Evolutionary conservation across 2,797 vertebrate species (phyloP), one percentile per base, ranked within the genome.

Genomic region (Salarias fasciatus): DNA sequence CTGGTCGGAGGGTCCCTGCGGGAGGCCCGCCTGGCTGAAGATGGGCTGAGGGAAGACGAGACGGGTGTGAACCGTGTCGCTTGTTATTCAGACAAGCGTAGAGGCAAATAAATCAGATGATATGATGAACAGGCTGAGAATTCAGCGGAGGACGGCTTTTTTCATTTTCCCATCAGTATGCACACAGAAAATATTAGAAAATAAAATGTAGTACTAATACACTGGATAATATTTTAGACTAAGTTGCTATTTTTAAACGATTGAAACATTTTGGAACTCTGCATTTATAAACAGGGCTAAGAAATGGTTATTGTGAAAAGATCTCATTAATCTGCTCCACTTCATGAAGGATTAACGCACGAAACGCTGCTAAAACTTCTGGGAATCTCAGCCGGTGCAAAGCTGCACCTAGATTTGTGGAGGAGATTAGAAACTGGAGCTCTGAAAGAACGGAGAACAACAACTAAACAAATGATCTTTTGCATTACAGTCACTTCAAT

Each of bases 1-100:
- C 86, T 97, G 94, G 77, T 97, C 96, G 0, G 97, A 98, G 4
- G 97, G 97, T 18, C 97, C 97, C 87, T 97, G 96, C 0, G 95
- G 95, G 48, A 97, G 88, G 52, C 96, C 96, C 0, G 92, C 94
- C 65, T 91, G 94, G 66, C 94, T 96, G 42, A 97, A 30, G 72
- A 95, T 69, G 0, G 97, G 95, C 97, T 98, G 86, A 6, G 33
- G 52, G 12, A 42, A 71, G 24, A 64, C 29, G 76, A 15, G 60
- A 36, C 63, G 38, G 64, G 33, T 9, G 9, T 35, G 35, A 35
- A 35, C 2, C 35, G 33, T 18, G 24, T 3, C 24, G 18, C 18
- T 24, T 24, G 18, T n/a, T n/a, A n/a, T n/a, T n/a, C 35, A 37
- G 33, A n/a, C 28, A 24, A 46, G 60, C 30, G 35, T 24, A 24